Percentiles rank a stretch among this genome's conserved stretches.
These are phyloP conservation scores for Alligator mississippiensis DNA, from an alignment of 2,113 vertebrate genomes.

Conservation along the genomic window DNA sequence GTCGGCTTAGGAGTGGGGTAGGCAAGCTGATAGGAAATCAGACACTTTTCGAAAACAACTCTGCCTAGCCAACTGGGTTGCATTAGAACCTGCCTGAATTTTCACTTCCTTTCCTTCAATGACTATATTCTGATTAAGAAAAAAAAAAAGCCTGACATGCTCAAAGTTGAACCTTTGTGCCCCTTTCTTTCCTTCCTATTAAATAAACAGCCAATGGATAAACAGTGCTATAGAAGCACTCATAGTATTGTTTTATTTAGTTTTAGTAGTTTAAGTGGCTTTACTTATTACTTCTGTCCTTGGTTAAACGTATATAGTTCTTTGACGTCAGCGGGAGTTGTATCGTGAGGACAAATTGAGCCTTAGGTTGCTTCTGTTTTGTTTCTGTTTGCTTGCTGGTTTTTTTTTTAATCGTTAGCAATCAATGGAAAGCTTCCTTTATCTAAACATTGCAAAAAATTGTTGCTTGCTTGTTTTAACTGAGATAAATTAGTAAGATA, in stretches of 20 bases:
- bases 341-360: neutral
- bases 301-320: neutral
- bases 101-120: neutral
- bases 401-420: conserved; percentile 15
- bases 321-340: neutral
- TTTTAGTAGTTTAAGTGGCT: neutral
- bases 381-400: too few relatives aligned
- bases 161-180: neutral
- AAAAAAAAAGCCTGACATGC: neutral
- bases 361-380: neutral
- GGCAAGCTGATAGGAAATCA: neutral
- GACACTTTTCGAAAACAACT: neutral
- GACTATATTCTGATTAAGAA: neutral
- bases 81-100: neutral
- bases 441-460: neutral
- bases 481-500: neutral
- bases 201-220: neutral
- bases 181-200: neutral
- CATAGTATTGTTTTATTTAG: neutral
- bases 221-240: neutral
- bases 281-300: conserved; percentile 38
- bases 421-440: neutral
- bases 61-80: neutral
- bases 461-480: neutral
- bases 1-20: fast-evolving